Conservation (phyloP, 2,797 vertebrate genomes). For the Dallia pectoralis region DNA sequence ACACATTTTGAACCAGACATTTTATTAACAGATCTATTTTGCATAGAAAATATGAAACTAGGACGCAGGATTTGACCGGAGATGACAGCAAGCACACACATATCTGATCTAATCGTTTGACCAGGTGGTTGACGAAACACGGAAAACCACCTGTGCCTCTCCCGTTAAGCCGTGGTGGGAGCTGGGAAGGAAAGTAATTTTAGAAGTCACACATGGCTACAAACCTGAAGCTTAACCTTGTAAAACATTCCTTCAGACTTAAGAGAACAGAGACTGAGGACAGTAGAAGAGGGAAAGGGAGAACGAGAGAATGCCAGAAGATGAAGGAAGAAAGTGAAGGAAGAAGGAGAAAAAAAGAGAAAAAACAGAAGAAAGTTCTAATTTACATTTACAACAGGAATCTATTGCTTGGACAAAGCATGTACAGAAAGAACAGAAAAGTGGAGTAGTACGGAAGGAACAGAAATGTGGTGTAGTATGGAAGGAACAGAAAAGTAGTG, state of each 20-base stretch:
- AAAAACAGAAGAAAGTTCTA: conserved; percentile 17
- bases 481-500: too few relatives aligned
- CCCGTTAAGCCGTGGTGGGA: conserved; percentile 15
- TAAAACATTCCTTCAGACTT: conserved; percentile 33
- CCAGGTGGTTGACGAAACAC: neutral
- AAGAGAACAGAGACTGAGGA: conserved; percentile 18
- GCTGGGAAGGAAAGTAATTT: conserved; percentile 52
- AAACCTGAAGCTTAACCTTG: conserved; percentile 22
- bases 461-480: too few relatives aligned
- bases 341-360: conserved; percentile 18
- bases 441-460: too few relatives aligned
- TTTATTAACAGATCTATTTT: neutral
- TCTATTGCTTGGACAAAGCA: too few relatives aligned
- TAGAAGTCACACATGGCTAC: conserved; percentile 32
- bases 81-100: conserved; percentile 35
- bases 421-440: too few relatives aligned
- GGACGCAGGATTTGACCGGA: conserved; percentile 53
- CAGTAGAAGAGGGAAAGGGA: conserved; percentile 25
- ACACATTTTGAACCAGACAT: neutral
- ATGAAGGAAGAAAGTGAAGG: conserved; percentile 17
- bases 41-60: neutral
- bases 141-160: conserved; percentile 50
- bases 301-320: conserved; percentile 15
- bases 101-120: conserved; percentile 26
- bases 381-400: neutral